Percentiles rank a stretch among this genome's conserved stretches.
Evolutionary conservation across 2,797 vertebrate species (phyloP).

Genomic region (Huso huso): DNA sequence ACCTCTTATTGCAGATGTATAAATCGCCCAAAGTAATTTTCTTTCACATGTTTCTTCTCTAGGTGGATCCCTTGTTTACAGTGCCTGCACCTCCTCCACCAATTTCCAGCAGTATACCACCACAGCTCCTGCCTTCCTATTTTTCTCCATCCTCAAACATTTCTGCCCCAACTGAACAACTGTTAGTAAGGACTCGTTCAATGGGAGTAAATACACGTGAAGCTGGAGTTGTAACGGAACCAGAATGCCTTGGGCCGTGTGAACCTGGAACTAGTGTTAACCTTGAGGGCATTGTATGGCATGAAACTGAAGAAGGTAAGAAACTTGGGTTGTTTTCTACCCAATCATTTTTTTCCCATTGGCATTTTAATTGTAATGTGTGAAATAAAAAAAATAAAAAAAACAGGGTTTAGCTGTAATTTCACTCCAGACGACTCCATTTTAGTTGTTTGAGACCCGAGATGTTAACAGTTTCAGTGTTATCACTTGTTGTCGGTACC

Average conservation of each 20-base stretch:
- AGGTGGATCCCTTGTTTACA: conserved; percentile 88
- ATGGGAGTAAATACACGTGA: conserved; percentile 94
- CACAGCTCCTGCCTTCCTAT: conserved; percentile 58
- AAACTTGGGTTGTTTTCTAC: too few relatives aligned
- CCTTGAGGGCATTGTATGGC: conserved; percentile 97
- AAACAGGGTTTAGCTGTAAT: too few relatives aligned
- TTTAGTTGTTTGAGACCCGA: too few relatives aligned
- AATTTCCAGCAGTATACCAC: conserved; percentile 63
- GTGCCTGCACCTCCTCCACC: conserved; percentile 72
- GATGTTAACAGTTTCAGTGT: too few relatives aligned
- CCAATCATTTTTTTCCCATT: conserved; percentile 26
- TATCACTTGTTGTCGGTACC: too few relatives aligned
- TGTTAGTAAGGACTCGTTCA: conserved; percentile 85
- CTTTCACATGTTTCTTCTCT: conserved; percentile 38
- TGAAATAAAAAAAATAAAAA: conserved; percentile 14
- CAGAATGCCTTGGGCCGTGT: conserved; percentile 85
- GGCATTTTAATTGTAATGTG: conserved; percentile 32
- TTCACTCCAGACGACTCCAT: too few relatives aligned
- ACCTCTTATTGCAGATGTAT: too few relatives aligned
- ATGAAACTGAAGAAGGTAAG: conserved; percentile 95
- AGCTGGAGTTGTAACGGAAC: conserved; percentile 72
- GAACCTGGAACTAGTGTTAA: conserved; percentile 96
- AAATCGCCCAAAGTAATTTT: background rate
- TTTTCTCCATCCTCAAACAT: conserved; percentile 70
- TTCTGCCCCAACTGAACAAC: conserved; percentile 73